Percentiles rank a stretch among this genome's conserved stretches.
Conservation (phyloP, 2,797 vertebrate species). For the Falco concolor region DNA sequence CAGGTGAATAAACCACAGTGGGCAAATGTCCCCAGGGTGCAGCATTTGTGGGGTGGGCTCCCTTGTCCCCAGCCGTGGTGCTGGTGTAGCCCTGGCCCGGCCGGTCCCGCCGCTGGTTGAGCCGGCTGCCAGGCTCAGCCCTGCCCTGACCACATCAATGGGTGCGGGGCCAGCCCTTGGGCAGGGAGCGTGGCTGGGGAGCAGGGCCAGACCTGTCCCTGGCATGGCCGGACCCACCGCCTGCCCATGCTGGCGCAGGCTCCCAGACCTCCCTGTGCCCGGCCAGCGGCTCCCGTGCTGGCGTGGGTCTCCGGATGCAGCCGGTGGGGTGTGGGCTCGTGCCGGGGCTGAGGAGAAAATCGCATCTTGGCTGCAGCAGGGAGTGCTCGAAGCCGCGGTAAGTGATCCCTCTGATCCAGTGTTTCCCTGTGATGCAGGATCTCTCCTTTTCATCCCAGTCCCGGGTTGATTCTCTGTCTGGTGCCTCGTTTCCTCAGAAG, state of each 20-base stretch:
- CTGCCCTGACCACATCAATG: conserved; percentile 35
- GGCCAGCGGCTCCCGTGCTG: background rate
- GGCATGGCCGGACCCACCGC: background rate
- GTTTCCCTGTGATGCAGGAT: background rate
- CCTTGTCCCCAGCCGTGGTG: background rate
- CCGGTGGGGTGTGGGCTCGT: rapidly evolving
- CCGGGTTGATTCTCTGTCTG: background rate
- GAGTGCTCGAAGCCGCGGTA: background rate
- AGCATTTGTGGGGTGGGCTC: rapidly evolving
- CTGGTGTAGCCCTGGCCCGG: background rate
- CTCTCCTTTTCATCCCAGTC: background rate
- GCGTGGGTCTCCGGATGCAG: background rate
- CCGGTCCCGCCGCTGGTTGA: background rate
- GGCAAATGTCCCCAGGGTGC: background rate
- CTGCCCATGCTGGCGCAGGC: rapidly evolving
- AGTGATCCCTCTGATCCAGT: background rate
- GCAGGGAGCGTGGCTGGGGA: conserved; percentile 12
- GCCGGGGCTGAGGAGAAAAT: background rate
- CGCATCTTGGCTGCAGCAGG: rapidly evolving
- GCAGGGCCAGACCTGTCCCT: conserved; percentile 10
- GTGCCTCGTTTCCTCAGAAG: background rate
- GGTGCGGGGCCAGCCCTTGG: rapidly evolving
- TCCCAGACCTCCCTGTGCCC: background rate
- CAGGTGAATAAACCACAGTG: background rate
- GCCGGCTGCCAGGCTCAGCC: background rate